Evolutionary conservation across 2,888 invertebrate species (phyloP).

Genomic region (Microctonus brassicae): DNA sequence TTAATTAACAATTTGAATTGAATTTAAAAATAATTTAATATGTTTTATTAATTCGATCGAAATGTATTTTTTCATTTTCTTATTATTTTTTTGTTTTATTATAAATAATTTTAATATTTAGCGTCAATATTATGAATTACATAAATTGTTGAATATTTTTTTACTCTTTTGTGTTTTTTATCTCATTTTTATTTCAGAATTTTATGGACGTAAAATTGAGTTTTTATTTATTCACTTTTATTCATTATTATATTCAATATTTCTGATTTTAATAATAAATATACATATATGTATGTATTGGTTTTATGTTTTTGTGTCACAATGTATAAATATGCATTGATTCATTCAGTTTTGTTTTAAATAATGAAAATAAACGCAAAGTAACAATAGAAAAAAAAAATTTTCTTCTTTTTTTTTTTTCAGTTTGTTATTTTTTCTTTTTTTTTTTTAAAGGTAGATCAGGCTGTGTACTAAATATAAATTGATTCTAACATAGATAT

Average conservation of each 20-base stretch:
- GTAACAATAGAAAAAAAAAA: neutral
- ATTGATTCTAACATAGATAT: slow-evolving; percentile 47
- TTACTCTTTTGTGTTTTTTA: neutral
- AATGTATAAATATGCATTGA: slow-evolving; percentile 1
- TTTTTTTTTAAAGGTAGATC: neutral
- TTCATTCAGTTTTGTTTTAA: slow-evolving; percentile 1
- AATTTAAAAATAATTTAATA: neutral
- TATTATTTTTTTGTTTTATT: neutral
- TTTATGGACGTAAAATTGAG: neutral
- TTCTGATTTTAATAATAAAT: slow-evolving; percentile 13
- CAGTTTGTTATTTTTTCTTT: slow-evolving; percentile 2
- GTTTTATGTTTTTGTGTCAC: neutral
- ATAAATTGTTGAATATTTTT: neutral
- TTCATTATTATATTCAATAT: neutral
- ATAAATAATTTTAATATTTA: too few species aligned
- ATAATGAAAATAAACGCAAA: neutral
- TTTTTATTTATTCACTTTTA: neutral
- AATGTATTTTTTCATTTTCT: too few species aligned
- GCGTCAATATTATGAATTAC: neutral
- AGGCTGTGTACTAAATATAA: slow-evolving; percentile 45
- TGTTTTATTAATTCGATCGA: neutral
- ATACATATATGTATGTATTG: neutral
- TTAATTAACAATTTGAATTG: neutral
- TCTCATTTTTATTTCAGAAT: neutral
- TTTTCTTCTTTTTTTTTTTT: slow-evolving; percentile 22